phyloP scores from a whole-genome alignment of 1,140 invertebrate species.

The Bombus waltoni region DNA sequence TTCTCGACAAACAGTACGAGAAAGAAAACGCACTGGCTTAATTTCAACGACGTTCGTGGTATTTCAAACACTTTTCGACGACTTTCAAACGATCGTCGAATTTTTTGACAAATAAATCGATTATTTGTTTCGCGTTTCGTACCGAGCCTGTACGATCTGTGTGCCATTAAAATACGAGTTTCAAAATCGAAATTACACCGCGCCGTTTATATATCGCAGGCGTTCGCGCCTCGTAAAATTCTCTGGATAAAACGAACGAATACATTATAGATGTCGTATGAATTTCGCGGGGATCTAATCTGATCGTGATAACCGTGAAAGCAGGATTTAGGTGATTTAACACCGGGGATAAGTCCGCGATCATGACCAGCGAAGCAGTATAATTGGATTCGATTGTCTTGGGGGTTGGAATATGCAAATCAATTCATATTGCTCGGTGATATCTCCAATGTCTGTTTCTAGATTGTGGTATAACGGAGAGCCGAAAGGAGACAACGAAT shows the following conservation, averaged over 20 bases:
- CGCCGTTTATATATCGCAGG: background rate
- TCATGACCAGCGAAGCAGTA: background rate
- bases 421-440: conserved; percentile 18
- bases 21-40: too few relatives aligned
- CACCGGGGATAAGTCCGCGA: background rate
- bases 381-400: conserved; percentile 20
- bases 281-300: background rate
- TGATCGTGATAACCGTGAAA: background rate
- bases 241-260: background rate
- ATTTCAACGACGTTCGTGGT: too few relatives aligned
- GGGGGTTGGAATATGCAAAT: conserved; percentile 22
- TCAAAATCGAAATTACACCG: background rate
- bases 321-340: conserved; percentile 3
- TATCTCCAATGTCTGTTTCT: conserved; percentile 6
- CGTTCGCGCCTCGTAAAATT: background rate
- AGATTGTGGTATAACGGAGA: background rate
- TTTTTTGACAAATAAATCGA: too few relatives aligned
- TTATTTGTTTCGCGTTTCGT: too few relatives aligned
- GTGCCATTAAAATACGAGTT: background rate
- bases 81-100: too few relatives aligned
- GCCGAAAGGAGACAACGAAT: background rate
- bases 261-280: background rate
- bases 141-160: too few relatives aligned
- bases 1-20: too few relatives aligned
- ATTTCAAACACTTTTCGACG: too few relatives aligned